Evolutionary conservation across 2,113 vertebrate species (phyloP).

Genomic region (Urocitellus parryii): DNA sequence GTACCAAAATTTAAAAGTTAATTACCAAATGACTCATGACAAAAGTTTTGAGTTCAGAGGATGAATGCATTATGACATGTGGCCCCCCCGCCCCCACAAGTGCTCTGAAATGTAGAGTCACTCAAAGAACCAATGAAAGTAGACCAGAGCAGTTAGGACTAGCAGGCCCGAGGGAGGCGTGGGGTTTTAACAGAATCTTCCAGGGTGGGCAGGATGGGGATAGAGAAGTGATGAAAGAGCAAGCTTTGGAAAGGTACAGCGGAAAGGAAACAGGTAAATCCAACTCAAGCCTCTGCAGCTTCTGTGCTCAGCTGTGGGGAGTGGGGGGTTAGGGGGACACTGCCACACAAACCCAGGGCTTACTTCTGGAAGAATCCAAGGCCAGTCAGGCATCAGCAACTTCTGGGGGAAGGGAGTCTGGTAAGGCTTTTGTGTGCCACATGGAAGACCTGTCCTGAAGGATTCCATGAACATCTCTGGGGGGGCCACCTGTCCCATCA

Average conservation of each 20-base stretch:
- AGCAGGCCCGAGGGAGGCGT: fast-evolving
- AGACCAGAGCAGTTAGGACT: not conserved
- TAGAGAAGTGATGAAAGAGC: not conserved
- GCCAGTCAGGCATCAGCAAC: not conserved
- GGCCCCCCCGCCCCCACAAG: not conserved
- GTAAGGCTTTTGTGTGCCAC: not conserved
- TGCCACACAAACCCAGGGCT: not conserved
- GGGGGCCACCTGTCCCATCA: not conserved
- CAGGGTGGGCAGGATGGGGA: not conserved
- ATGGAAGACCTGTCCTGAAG: not conserved
- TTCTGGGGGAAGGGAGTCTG: not conserved
- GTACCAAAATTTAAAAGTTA: not conserved
- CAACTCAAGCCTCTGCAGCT: not conserved
- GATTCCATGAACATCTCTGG: not conserved
- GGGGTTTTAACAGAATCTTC: not conserved
- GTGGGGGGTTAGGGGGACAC: not conserved
- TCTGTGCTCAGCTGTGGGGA: not conserved
- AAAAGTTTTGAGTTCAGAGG: constrained; percentile 29
- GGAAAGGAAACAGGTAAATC: not conserved
- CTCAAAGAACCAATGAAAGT: not conserved
- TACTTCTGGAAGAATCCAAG: not conserved
- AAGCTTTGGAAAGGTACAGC: not conserved
- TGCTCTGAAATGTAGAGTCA: constrained; percentile 1
- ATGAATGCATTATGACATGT: not conserved
- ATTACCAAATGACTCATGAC: not conserved